These are phyloP conservation scores for Lasioglossum baleicum DNA, from an alignment of 1,140 invertebrate species.

Conservation along the genomic window DNA sequence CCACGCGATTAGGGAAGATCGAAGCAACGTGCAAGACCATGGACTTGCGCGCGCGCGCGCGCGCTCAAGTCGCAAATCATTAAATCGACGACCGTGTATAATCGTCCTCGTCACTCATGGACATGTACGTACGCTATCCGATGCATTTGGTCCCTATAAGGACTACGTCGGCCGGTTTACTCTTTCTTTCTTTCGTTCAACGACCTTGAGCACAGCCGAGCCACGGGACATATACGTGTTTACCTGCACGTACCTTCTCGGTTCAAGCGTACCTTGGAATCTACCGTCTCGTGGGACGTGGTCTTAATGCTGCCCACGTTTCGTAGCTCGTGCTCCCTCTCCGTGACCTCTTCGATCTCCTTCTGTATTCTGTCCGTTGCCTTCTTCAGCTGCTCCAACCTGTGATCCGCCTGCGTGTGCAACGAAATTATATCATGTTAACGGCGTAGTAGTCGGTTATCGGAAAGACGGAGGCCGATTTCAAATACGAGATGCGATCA, in stretches of 20 bases:
- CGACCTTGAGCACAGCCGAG: conserved; percentile 41
- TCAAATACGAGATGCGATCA: not conserved
- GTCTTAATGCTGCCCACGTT: conserved; percentile 80
- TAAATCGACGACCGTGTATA: conserved; percentile 16
- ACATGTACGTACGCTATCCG: not conserved
- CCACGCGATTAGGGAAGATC: conserved; percentile 5
- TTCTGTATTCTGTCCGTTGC: conserved; percentile 82
- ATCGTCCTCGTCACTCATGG: conserved; percentile 22
- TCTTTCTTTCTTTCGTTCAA: conserved; percentile 46
- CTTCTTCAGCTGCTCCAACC: conserved; percentile 70
- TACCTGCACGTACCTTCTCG: not conserved
- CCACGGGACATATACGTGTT: not conserved
- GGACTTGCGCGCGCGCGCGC: not conserved
- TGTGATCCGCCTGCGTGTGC: conserved; percentile 64
- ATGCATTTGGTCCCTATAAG: conserved; percentile 39
- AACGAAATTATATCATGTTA: not conserved
- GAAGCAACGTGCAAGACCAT: not conserved
- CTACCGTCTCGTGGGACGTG: conserved; percentile 71
- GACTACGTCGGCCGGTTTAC: conserved; percentile 16
- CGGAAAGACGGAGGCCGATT: not conserved
- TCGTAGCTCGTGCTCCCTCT: conserved; percentile 84
- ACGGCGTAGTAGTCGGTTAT: not conserved
- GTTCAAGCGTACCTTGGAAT: conserved; percentile 68
- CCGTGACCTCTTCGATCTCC: conserved; percentile 85
- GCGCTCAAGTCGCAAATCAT: not conserved